Base-by-base conservation (phyloP, 1,140 invertebrate species). In the Procambarus clarkii region DNA sequence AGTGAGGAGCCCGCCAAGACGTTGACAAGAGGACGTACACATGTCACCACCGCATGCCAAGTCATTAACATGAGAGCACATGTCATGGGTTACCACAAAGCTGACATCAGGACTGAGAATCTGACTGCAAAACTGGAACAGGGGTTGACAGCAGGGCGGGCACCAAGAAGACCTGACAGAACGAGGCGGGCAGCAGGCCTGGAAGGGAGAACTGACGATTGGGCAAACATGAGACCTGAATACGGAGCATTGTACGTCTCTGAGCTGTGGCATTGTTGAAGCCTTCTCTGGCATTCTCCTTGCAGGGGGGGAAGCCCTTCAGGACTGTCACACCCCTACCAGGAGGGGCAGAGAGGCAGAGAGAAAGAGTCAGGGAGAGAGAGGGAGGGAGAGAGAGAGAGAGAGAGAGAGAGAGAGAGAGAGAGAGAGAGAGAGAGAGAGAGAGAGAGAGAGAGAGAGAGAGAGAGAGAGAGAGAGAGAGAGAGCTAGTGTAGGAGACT, bases 391-490 rank as follows among this genome's bases (percentile, higher is more conserved):
- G 34, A 34, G 34, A 34, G 34, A 34, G 34, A 34, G 34, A 34
- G 34, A n/a, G 34, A 34, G 34, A 34, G 34, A 34, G 34, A 34
- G 34, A 34, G 34, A 34, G 34, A 34, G 34, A 34, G n/a, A 34
- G 34, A 34, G 34, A 34, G 34, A 34, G 34, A 34, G 34, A 34
- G 34, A 34, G 34, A n/a, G 34, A 34, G 34, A 34, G 34, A n/a
- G 34, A 34, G 34, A 34, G 34, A 50, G 79, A 71, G 64, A 18
- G 82, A 84, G 64, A 71, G 60, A 71, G 82, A 84, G 82, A 71
- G 82, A 71, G 64, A 34, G 34, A 60, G 21, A 44, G 48, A 71
- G 64, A 85, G 82, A 85, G 64, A 85, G 82, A 74, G 18, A 34
- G 34, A 34, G 34, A 34, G 34, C 34, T 34, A 34, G 44, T 50